Percentiles rank a stretch among this genome's conserved stretches.
Evolutionary conservation across 2,888 invertebrate genomes (phyloP).

Genomic region (Limnephilus marmoratus): DNA sequence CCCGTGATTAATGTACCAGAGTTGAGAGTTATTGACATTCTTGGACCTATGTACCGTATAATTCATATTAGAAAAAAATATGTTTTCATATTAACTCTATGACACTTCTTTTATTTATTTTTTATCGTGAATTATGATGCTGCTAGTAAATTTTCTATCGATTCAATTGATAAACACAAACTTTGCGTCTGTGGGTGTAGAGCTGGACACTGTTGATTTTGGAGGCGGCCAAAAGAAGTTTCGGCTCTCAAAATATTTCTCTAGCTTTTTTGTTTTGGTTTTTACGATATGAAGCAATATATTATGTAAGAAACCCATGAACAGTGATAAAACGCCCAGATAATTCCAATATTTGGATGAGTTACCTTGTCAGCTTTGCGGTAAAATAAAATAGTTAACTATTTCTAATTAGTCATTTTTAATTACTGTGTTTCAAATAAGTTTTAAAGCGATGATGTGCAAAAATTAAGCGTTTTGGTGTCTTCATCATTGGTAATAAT

Average conservation of each 20-base stretch:
- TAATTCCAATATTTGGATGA: neutral
- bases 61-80: neutral
- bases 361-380: neutral
- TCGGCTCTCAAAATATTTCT: neutral
- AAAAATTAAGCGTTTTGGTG: no score
- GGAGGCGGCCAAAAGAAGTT: neutral
- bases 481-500: no score
- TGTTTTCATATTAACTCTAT: neutral
- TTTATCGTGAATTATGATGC: neutral
- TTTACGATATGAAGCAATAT: neutral
- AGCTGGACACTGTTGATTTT: neutral
- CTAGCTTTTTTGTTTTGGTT: neutral
- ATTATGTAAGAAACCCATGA: neutral
- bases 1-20: constrained; percentile 23
- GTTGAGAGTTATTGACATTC: constrained; percentile 22
- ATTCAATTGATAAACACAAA: neutral
- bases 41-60: neutral
- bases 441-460: no score
- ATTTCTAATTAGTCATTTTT: neutral
- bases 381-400: neutral
- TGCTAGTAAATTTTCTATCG: neutral
- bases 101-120: neutral
- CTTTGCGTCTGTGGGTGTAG: neutral
- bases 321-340: neutral
- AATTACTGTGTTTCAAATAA: neutral